Conservation (phyloP, 1,140 invertebrate species). For the Tetramorium parvispinum region DNA sequence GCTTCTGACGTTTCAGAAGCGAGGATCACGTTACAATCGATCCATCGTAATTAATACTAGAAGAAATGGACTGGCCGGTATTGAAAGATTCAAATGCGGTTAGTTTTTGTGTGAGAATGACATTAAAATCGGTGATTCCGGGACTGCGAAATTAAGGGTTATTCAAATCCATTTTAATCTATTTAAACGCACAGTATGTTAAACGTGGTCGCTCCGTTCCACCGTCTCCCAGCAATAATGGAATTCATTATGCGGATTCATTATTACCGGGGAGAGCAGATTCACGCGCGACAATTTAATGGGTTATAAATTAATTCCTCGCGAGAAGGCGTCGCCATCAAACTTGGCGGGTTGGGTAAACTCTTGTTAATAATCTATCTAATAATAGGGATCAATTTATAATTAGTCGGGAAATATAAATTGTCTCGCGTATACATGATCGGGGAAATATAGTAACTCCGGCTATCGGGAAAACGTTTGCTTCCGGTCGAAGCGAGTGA, state of each 20-base stretch:
- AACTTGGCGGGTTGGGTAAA: neutral
- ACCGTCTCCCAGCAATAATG: constrained; percentile 22
- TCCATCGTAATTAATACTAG: constrained; percentile 5
- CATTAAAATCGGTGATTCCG: constrained; percentile 9
- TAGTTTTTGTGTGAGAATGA: constrained; percentile 6
- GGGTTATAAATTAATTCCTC: constrained; percentile 27
- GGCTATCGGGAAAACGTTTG: constrained; percentile 19
- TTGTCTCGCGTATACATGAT: neutral
- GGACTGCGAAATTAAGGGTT: constrained; percentile 22
- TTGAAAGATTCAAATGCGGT: constrained; percentile 13
- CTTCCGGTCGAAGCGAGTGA: neutral
- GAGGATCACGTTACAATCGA: neutral
- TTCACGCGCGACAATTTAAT: constrained; percentile 41
- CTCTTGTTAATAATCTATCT: neutral
- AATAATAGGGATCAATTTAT: constrained; percentile 40
- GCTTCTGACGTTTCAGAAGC: neutral
- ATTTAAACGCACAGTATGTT: constrained; percentile 18
- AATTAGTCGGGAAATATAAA: constrained; percentile 39
- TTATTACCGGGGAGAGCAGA: constrained; percentile 29
- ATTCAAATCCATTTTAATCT: constrained; percentile 30
- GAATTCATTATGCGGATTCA: constrained; percentile 41
- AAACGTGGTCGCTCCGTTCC: neutral
- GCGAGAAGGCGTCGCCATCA: constrained; percentile 2
- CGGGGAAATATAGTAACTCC: constrained; percentile 22
- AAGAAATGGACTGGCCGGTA: neutral